Percentiles rank a stretch among this genome's conserved stretches.
phyloP scores from a whole-genome alignment of 2,797 vertebrate species.

The Natrix natrix region DNA sequence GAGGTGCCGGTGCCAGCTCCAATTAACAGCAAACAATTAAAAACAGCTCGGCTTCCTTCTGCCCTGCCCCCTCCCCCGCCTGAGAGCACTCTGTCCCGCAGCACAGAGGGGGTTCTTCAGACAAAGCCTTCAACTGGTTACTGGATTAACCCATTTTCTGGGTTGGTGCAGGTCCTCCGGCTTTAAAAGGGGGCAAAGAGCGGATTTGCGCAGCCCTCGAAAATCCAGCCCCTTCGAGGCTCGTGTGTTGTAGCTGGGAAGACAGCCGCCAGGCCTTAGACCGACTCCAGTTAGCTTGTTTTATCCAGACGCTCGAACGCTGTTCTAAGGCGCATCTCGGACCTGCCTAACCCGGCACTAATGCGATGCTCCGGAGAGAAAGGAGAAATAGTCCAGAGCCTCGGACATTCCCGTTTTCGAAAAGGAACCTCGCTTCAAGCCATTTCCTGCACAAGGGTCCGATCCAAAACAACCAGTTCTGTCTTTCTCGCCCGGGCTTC shows the following conservation, averaged over 20 bases:
- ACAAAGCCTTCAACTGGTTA: slow-evolving; percentile 2
- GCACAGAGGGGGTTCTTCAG: not conserved
- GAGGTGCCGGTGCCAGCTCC: slow-evolving; percentile 89
- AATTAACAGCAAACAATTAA: slow-evolving; percentile 95
- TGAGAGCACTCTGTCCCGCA: not conserved
- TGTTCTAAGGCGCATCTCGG: not conserved
- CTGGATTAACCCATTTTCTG: slow-evolving; percentile 32
- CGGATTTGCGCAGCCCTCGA: not conserved
- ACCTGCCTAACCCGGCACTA: not conserved
- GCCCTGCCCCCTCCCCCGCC: slow-evolving; percentile 47
- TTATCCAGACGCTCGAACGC: not conserved
- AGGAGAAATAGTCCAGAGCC: not conserved
- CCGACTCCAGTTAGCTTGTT: not conserved
- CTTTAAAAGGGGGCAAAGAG: not conserved
- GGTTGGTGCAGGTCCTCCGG: not conserved
- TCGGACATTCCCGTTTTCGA: not conserved
- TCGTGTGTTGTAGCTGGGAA: not conserved
- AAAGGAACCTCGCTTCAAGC: not conserved
- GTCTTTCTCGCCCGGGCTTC: not conserved
- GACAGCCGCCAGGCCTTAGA: not conserved
- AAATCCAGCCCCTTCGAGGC: not conserved
- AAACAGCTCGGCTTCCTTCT: slow-evolving; percentile 73
- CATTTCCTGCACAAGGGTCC: not conserved
- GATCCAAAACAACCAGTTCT: not conserved
- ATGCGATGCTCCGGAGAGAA: not conserved